phyloP scores from a whole-genome alignment of 2,797 vertebrate species.

The Lutjanus campechanus region DNA sequence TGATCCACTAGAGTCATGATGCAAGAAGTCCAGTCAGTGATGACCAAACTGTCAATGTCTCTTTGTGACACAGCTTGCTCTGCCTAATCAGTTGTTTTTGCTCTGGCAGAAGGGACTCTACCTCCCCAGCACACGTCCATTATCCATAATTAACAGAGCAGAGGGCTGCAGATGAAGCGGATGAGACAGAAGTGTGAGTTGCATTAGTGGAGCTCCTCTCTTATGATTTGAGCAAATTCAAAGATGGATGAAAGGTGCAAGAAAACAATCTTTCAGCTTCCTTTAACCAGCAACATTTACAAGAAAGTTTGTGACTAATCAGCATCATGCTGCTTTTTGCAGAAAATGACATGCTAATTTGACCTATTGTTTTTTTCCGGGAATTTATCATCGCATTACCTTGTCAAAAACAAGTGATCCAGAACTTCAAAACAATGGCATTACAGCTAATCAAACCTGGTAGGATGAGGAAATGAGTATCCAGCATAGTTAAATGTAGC shows the following conservation, averaged over 20 bases:
- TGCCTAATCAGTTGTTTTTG: conserved; percentile 75
- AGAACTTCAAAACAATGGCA: conserved; percentile 43
- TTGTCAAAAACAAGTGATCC: conserved; percentile 23
- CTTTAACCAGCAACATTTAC: background rate
- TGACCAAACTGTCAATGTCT: conserved; percentile 22
- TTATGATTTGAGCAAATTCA: conserved; percentile 33
- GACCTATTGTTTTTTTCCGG: conserved; percentile 27
- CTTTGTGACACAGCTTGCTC: conserved; percentile 56
- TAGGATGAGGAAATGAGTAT: conserved; percentile 56
- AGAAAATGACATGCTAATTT: conserved; percentile 36
- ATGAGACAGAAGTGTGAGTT: conserved; percentile 16
- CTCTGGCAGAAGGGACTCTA: conserved; percentile 60
- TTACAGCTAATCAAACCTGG: conserved; percentile 66
- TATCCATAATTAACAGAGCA: conserved; percentile 77
- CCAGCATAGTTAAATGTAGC: conserved; percentile 53
- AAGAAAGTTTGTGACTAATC: conserved; percentile 25
- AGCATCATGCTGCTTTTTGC: background rate
- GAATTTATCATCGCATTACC: conserved; percentile 1
- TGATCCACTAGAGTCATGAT: conserved; percentile 35
- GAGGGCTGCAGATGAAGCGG: conserved; percentile 63
- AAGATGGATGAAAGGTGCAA: background rate
- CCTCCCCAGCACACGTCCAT: conserved; percentile 64
- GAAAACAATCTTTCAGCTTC: conserved; percentile 1
- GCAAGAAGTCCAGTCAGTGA: conserved; percentile 36
- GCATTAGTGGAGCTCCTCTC: conserved; percentile 25